A percentile compares a stretch with the other conserved stretches of the same genome.
phyloP scores from a whole-genome alignment of 2,888 invertebrate genomes.

The Apamea crenata region DNA sequence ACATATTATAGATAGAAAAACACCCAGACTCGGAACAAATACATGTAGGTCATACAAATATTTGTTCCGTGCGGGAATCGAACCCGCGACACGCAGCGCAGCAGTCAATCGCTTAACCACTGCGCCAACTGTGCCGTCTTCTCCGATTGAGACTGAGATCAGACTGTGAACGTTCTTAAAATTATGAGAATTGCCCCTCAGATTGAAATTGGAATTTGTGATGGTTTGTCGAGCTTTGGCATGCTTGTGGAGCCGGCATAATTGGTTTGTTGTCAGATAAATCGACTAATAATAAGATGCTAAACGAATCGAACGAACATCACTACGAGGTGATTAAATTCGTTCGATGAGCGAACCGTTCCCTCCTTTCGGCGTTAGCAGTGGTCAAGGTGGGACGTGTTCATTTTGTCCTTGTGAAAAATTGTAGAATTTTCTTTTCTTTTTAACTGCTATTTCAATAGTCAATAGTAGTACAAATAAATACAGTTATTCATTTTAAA shows the following conservation, averaged over 20 bases:
- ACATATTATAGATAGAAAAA: no score
- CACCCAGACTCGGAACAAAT: no score
- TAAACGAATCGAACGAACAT: background rate
- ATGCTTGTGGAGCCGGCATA: background rate
- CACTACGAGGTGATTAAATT: slow-evolving; percentile 19
- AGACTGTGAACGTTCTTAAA: no score
- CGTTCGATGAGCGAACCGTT: slow-evolving; percentile 5
- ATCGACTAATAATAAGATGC: slow-evolving; percentile 31
- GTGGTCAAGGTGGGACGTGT: slow-evolving; percentile 87
- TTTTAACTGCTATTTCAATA: background rate
- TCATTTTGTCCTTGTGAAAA: slow-evolving; percentile 21
- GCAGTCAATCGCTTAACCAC: no score
- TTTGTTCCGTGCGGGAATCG: no score
- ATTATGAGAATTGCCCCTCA: no score
- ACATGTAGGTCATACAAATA: no score
- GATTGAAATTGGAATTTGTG: background rate
- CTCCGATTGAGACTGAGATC: no score
- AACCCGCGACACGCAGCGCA: no score
- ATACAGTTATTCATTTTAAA: background rate
- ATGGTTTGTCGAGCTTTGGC: background rate
- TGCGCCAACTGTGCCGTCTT: no score
- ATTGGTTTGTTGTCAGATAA: background rate
- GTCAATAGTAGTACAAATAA: no score
- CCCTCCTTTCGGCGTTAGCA: slow-evolving; percentile 77
- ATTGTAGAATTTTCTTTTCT: background rate